These are phyloP conservation scores for Orthosia gracilis DNA, from an alignment of 2,888 invertebrate genomes.

Conservation along the genomic window DNA sequence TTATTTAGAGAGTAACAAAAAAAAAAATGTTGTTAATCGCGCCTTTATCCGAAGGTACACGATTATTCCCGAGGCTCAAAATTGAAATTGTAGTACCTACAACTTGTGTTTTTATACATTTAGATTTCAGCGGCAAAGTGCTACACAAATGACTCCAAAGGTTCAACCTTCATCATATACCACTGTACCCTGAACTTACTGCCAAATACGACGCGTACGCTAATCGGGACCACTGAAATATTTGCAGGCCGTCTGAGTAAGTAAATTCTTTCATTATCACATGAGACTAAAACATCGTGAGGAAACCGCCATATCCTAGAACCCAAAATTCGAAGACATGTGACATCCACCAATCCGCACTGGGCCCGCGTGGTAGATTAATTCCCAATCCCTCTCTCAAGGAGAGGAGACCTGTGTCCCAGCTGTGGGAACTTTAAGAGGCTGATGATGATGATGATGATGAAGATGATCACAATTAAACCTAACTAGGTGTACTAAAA, in stretches of 20 bases:
- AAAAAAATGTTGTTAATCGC: too few species aligned
- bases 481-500: too few species aligned
- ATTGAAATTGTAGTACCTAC: neutral
- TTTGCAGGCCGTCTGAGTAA: neutral
- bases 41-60: neutral
- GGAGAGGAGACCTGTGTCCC: too few species aligned
- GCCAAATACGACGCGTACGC: neutral
- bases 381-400: too few species aligned
- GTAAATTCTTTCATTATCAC: neutral
- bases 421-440: too few species aligned
- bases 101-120: neutral
- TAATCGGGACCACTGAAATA: slow-evolving; percentile 10
- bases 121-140: neutral
- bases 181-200: neutral
- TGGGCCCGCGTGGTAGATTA: too few species aligned
- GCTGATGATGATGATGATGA: too few species aligned
- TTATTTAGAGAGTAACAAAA: too few species aligned
- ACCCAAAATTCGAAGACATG: too few species aligned
- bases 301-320: too few species aligned
- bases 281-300: neutral
- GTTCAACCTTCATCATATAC: neutral
- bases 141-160: accelerated
- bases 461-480: too few species aligned
- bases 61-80: neutral
- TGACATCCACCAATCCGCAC: too few species aligned